Evolutionary conservation across 2,888 invertebrate genomes (phyloP), one percentile per base, ranked within the genome.

Genomic region (Malthinus seriepunctatus): DNA sequence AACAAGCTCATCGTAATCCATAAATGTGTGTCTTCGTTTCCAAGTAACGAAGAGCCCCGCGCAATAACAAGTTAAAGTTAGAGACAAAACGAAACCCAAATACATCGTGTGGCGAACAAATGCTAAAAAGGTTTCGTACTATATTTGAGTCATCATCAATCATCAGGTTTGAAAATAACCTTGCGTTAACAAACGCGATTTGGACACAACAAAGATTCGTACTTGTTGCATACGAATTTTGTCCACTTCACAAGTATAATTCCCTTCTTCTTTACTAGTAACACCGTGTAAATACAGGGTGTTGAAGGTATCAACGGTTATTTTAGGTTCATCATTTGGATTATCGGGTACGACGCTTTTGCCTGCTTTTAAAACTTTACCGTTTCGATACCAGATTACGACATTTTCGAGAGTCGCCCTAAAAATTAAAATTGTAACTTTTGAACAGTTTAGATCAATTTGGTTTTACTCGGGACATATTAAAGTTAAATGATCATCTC

Each of bases 241-340:
- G 73, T 88, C 83, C 6, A 88, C 85, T 56, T 80, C 79, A 73
- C 91, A 91, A 0, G 84, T 83, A 72, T 90, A 91, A 69, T 83
- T 83, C 8, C 90, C 91, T 60, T 85, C 83, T 73, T 90, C 89
- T 0, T 80, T 77, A 63, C 80, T 79, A 9, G 83, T 83, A 1
- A 88, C 84, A 56, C 84, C 84, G 63, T 81, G 75, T 38, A 87
- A 75, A 70, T 84, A 84, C 15, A 87, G 71, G 1, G 82, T 82
- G 37, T 81, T 82, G 65, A 84, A 84, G 0, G 80, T 77, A 67
- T 86, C 86, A 2, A 86, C 81, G 6, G 82, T 73, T 42, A 84
- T 75, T 66, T 80, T 76, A 2, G 81, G 80, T 65, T 80, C 80
- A 8, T 73, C 69, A 63, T 80, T 76, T 51, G 73, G 73, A n/a